phyloP scores from a whole-genome alignment of 2,888 invertebrate genomes.

The Drosophila eohydei region DNA sequence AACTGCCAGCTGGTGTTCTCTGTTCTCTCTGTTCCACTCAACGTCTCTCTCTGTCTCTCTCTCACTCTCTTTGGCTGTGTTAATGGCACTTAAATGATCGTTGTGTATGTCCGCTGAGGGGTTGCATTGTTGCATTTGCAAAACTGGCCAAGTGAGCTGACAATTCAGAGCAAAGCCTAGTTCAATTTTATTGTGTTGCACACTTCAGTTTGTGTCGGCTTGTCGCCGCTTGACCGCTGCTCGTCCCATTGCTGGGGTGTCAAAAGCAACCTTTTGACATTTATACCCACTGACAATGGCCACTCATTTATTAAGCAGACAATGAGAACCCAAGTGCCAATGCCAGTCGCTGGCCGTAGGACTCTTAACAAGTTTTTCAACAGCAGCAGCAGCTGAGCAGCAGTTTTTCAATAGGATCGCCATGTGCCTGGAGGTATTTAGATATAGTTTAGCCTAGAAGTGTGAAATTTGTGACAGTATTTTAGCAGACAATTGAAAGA shows the following conservation, averaged over 20 bases:
- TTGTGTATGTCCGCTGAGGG: slow-evolving; percentile 51
- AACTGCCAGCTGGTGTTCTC: slow-evolving; percentile 36
- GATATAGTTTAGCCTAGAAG: slow-evolving; percentile 53
- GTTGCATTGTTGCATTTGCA: slow-evolving; percentile 61
- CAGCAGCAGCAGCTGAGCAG: slow-evolving; percentile 64
- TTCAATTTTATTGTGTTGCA: slow-evolving; percentile 52
- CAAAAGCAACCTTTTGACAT: slow-evolving; percentile 76
- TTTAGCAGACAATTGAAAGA: background rate
- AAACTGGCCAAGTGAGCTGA: slow-evolving; percentile 52
- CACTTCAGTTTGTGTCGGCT: slow-evolving; percentile 49
- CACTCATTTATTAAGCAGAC: slow-evolving; percentile 75
- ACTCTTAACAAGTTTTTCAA: slow-evolving; percentile 53
- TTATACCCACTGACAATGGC: slow-evolving; percentile 71
- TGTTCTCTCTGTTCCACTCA: background rate
- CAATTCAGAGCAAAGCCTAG: slow-evolving; percentile 37
- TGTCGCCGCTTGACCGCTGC: slow-evolving; percentile 68
- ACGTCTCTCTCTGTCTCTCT: background rate
- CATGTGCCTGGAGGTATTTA: slow-evolving; percentile 42
- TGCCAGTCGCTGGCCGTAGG: slow-evolving; percentile 23
- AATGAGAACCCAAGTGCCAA: slow-evolving; percentile 66
- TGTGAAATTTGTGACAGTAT: slow-evolving; percentile 54
- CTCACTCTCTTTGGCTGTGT: slow-evolving; percentile 27
- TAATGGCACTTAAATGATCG: slow-evolving; percentile 78
- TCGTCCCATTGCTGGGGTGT: slow-evolving; percentile 66
- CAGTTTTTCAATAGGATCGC: slow-evolving; percentile 31